Evolutionary conservation across 2,888 invertebrate species (phyloP).

Genomic region (Pachycephus smyrnensis): DNA sequence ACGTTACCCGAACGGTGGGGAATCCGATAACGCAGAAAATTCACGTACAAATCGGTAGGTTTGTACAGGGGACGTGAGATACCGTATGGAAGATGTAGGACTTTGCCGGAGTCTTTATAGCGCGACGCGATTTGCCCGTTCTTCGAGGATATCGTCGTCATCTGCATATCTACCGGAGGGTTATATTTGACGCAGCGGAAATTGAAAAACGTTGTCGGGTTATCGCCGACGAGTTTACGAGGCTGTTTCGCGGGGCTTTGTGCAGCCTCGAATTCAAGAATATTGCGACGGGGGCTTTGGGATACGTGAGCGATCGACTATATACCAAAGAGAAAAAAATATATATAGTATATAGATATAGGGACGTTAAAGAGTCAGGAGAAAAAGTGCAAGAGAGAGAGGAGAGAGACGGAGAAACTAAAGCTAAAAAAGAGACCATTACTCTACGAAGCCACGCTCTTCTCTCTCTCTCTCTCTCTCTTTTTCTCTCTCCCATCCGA

Average conservation of each 20-base stretch:
- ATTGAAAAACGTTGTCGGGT: constrained; percentile 47
- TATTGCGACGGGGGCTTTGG: neutral
- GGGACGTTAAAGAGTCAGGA: neutral
- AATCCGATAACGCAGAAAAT: neutral
- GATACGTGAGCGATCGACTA: neutral
- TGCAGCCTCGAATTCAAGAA: neutral
- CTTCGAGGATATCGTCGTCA: constrained; percentile 26
- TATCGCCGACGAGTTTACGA: constrained; percentile 46
- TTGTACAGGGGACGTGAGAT: neutral
- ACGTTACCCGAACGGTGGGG: neutral
- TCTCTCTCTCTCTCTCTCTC: no score
- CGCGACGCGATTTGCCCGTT: constrained; percentile 6
- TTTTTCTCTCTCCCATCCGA: neutral
- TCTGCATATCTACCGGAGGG: constrained; percentile 7
- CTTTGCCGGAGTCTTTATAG: constrained; percentile 28
- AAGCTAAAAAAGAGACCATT: neutral
- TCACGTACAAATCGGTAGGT: neutral
- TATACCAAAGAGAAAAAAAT: neutral
- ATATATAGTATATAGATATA: neutral
- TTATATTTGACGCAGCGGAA: constrained; percentile 38
- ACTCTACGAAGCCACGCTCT: neutral
- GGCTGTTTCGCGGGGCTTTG: constrained; percentile 10
- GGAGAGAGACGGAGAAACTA: neutral
- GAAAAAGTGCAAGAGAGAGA: neutral
- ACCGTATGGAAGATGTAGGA: neutral